These are phyloP conservation scores for Scalopus aquaticus DNA, from an alignment of 2,113 vertebrate genomes.

Conservation along the genomic window DNA sequence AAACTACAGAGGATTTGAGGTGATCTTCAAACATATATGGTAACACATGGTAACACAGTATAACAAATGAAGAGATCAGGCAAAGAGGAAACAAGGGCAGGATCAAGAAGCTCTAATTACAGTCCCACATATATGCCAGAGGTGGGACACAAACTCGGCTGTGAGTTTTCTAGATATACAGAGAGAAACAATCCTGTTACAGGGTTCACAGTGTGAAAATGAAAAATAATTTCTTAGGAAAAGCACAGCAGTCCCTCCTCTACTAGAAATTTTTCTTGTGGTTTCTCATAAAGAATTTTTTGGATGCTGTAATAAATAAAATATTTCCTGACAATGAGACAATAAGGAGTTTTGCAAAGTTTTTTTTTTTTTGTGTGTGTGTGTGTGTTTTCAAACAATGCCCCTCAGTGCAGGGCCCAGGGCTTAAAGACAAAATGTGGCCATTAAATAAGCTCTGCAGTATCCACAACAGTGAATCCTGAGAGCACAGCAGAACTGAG, in stretches of 20 bases:
- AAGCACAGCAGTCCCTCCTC: neutral
- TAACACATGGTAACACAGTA: neutral
- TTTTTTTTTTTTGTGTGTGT: too few relatives aligned
- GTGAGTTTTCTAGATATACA: constrained; percentile 10
- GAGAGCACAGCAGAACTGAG: neutral
- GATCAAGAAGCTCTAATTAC: neutral
- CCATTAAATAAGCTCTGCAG: neutral
- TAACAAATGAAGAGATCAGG: neutral
- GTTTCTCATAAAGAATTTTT: constrained; percentile 15
- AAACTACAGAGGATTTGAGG: neutral
- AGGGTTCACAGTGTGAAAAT: neutral
- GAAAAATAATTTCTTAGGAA: neutral
- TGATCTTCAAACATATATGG: neutral
- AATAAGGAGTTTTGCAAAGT: neutral
- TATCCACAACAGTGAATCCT: neutral
- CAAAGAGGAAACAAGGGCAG: neutral
- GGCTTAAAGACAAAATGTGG: constrained; percentile 1
- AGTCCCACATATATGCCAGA: neutral
- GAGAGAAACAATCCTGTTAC: neutral
- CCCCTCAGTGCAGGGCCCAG: neutral
- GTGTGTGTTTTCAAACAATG: neutral
- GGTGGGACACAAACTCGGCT: neutral
- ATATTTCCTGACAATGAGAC: neutral
- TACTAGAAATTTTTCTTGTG: neutral
- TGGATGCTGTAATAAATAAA: neutral